Evolutionary conservation across 2,888 invertebrate genomes (phyloP).

Genomic region (Pediacus dermestoides): DNA sequence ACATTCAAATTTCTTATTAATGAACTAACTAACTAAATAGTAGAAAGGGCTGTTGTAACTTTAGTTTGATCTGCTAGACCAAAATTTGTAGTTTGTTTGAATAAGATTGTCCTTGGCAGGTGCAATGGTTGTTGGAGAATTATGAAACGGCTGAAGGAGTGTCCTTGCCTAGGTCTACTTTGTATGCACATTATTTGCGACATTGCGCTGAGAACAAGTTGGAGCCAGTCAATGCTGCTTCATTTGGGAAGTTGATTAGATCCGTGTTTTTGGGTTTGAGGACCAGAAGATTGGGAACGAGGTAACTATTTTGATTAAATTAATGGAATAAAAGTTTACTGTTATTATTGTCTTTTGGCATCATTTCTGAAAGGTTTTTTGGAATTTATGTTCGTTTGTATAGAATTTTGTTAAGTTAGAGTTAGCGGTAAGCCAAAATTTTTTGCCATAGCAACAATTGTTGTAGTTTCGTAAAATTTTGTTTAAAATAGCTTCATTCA

Average conservation of each 20-base stretch:
- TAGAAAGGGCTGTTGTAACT: too few relatives aligned
- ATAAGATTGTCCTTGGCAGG: too few relatives aligned
- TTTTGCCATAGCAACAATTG: not conserved
- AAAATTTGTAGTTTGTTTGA: too few relatives aligned
- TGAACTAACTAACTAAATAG: too few relatives aligned
- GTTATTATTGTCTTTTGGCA: too few relatives aligned
- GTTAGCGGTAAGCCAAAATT: too few relatives aligned
- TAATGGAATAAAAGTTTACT: too few relatives aligned
- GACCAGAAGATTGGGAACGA: conserved; percentile 90
- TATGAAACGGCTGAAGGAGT: conserved; percentile 94
- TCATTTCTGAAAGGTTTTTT: too few relatives aligned
- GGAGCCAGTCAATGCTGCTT: conserved; percentile 98
- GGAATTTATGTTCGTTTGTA: too few relatives aligned
- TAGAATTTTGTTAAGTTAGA: too few relatives aligned
- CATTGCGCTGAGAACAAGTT: conserved; percentile 92
- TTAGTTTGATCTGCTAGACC: too few relatives aligned
- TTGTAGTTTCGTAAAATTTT: conserved; percentile 3
- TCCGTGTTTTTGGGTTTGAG: conserved; percentile 96
- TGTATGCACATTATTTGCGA: conserved; percentile 95
- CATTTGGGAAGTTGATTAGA: conserved; percentile 97
- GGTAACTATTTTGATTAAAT: too few relatives aligned
- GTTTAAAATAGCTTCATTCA: conserved; percentile 3
- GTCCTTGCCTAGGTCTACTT: conserved; percentile 77
- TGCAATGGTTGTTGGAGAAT: conserved; percentile 95
- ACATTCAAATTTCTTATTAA: not conserved